These are phyloP conservation scores for Luscinia megarhynchos DNA, from an alignment of 2,797 vertebrate genomes.

Conservation along the genomic window DNA sequence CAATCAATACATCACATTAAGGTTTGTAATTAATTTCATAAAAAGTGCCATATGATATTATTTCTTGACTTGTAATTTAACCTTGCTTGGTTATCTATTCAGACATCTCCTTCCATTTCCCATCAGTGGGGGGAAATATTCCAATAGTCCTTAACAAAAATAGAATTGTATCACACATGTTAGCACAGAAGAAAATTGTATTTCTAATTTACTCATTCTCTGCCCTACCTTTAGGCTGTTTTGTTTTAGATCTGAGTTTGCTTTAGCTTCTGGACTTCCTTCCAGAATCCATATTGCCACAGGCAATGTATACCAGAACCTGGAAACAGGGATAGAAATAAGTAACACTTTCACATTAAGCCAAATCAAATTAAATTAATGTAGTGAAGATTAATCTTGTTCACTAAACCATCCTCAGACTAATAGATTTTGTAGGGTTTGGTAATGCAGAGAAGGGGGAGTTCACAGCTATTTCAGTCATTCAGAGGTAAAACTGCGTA, in stretches of 20 bases:
- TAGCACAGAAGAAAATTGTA: background rate
- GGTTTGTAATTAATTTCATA: background rate
- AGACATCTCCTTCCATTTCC: background rate
- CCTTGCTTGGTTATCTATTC: background rate
- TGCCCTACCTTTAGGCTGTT: background rate
- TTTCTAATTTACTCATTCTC: background rate
- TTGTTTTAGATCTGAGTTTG: background rate
- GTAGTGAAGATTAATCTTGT: background rate
- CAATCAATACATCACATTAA: background rate
- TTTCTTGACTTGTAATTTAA: background rate
- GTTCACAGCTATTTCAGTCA: background rate
- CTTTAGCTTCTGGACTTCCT: background rate
- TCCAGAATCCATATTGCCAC: background rate
- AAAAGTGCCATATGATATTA: background rate
- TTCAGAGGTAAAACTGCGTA: background rate
- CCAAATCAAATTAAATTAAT: background rate
- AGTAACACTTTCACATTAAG: background rate
- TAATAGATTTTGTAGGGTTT: background rate
- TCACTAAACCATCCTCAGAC: background rate
- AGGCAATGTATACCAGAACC: background rate
- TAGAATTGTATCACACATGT: background rate
- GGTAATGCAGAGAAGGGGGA: fast-evolving
- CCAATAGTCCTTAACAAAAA: background rate
- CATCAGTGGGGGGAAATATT: background rate
- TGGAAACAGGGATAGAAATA: background rate